Conservation (phyloP, 2,113 vertebrate genomes). For the Azemiops feae region DNA sequence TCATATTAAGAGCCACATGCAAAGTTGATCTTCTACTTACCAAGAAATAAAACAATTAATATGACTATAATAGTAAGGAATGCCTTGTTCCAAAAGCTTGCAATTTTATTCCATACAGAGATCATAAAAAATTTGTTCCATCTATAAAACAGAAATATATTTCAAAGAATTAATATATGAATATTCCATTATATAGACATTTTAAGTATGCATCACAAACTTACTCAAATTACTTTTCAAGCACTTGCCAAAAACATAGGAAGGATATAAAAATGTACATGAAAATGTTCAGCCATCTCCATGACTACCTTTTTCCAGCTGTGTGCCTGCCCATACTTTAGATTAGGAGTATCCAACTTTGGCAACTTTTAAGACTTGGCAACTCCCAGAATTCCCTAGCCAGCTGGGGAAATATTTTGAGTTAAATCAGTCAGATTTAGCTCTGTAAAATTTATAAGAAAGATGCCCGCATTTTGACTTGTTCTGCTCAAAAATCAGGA, state of each 20-base stretch:
- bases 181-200: neutral
- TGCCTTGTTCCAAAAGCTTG: conserved; percentile 87
- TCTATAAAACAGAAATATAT: conserved; percentile 71
- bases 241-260: conserved; percentile 18
- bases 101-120: conserved; percentile 84
- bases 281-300: neutral
- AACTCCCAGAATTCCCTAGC: neutral
- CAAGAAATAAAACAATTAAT: conserved; percentile 88
- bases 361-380: too few relatives aligned
- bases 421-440: neutral
- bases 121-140: conserved; percentile 87
- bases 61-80: conserved; percentile 92
- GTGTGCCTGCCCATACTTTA: too few relatives aligned
- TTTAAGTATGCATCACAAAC: neutral
- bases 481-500: neutral
- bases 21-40: conserved; percentile 71
- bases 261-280: neutral
- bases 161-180: conserved; percentile 32
- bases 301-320: too few relatives aligned
- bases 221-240: conserved; percentile 16
- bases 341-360: too few relatives aligned
- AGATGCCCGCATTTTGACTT: neutral
- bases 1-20: neutral
- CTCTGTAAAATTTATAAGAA: neutral
- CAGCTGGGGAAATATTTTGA: neutral